These are phyloP conservation scores for Ectemnius cavifrons DNA, from an alignment of 2,888 invertebrate genomes.

Conservation along the genomic window DNA sequence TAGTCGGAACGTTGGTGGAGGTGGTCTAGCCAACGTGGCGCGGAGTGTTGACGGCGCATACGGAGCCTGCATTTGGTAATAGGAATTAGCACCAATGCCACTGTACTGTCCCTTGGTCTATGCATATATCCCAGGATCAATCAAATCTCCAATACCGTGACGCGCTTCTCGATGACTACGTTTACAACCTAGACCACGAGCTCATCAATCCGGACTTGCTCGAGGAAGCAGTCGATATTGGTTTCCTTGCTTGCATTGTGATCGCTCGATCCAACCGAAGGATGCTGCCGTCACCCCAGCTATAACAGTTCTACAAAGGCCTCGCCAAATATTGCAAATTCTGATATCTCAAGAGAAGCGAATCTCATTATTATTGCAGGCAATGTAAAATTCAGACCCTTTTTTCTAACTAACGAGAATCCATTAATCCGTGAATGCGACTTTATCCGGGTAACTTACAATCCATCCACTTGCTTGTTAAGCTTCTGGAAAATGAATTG, in stretches of 20 bases:
- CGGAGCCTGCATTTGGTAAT: slow-evolving; percentile 57
- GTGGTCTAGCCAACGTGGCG: slow-evolving; percentile 18
- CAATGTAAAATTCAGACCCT: too few relatives aligned
- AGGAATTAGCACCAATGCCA: slow-evolving; percentile 64
- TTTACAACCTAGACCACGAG: slow-evolving; percentile 65
- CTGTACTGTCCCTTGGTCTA: slow-evolving; percentile 59
- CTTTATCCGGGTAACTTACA: too few relatives aligned
- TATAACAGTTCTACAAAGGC: slow-evolving; percentile 3
- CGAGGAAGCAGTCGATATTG: slow-evolving; percentile 59
- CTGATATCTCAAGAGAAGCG: too few relatives aligned
- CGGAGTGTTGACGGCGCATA: slow-evolving; percentile 32
- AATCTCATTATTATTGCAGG: too few relatives aligned
- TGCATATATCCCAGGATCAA: slow-evolving; percentile 60
- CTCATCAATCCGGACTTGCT: slow-evolving; percentile 63
- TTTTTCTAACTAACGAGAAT: too few relatives aligned
- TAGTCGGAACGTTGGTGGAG: background rate
- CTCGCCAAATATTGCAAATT: background rate
- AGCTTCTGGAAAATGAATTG: too few relatives aligned
- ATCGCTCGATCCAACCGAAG: slow-evolving; percentile 43
- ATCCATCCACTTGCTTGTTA: too few relatives aligned
- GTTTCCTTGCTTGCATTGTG: slow-evolving; percentile 63
- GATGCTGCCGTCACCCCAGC: slow-evolving; percentile 14
- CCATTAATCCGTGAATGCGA: too few relatives aligned
- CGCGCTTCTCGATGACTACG: slow-evolving; percentile 65
- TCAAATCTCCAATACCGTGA: slow-evolving; percentile 66